Conservation (phyloP, 2,888 invertebrate genomes). For the Plemyria rubiginata region DNA sequence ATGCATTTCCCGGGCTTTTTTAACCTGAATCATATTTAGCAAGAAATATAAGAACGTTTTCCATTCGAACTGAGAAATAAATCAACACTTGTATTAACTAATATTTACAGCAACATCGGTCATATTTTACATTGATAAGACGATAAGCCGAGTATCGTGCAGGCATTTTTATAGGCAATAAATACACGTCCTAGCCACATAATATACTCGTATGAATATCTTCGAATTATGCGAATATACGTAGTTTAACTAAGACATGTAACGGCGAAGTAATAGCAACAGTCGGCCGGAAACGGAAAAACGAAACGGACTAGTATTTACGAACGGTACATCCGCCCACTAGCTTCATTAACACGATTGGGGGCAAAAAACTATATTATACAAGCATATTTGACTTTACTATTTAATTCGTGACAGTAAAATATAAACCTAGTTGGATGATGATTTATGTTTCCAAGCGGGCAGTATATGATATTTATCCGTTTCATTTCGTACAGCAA, state of each 20-base stretch:
- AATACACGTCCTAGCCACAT: slow-evolving; percentile 52
- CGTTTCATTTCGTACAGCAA: background rate
- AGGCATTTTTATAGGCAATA: slow-evolving; percentile 58
- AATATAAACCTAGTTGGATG: slow-evolving; percentile 3
- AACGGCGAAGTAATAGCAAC: slow-evolving; percentile 73
- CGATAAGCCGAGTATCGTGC: slow-evolving; percentile 58
- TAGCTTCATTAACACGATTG: slow-evolving; percentile 70
- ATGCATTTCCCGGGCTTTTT: slow-evolving; percentile 3
- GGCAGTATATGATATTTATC: slow-evolving; percentile 1
- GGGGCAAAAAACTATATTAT: slow-evolving; percentile 56
- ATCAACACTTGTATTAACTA: slow-evolving; percentile 38
- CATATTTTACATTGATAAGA: slow-evolving; percentile 56
- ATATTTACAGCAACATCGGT: slow-evolving; percentile 50
- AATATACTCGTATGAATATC: slow-evolving; percentile 52
- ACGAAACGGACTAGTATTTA: slow-evolving; percentile 82
- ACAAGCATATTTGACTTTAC: slow-evolving; percentile 52
- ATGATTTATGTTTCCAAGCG: slow-evolving; percentile 1
- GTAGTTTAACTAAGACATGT: slow-evolving; percentile 77
- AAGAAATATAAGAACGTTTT: background rate
- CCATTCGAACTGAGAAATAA: slow-evolving; percentile 26
- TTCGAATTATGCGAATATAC: slow-evolving; percentile 68
- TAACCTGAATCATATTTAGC: background rate
- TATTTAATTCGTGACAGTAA: slow-evolving; percentile 21
- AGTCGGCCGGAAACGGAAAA: slow-evolving; percentile 79
- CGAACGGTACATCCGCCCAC: slow-evolving; percentile 77